Conservation (phyloP, 2,797 vertebrate species). For the Oreonectes daqikongensis region DNA sequence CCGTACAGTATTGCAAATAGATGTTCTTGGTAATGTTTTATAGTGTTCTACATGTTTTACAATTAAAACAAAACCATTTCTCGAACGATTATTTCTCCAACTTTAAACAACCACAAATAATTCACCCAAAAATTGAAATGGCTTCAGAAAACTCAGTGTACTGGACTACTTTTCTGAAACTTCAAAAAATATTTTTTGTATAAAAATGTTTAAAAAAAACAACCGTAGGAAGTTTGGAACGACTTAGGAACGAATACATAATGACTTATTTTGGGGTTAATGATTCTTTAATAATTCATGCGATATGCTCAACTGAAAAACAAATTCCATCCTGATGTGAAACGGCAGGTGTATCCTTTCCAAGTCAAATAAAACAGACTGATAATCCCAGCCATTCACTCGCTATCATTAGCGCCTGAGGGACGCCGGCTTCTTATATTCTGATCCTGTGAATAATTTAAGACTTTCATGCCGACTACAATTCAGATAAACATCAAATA, state of each 20-base stretch:
- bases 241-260: neutral
- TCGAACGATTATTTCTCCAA: too few relatives aligned
- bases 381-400: slow-evolving; percentile 34
- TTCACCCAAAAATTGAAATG: neutral
- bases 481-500: slow-evolving; percentile 49
- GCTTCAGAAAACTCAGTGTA: neutral
- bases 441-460: slow-evolving; percentile 57
- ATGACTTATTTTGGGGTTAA: neutral
- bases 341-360: neutral
- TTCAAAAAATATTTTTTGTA: too few relatives aligned
- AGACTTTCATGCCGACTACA: slow-evolving; percentile 46
- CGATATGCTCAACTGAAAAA: neutral
- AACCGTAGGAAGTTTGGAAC: neutral
- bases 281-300: neutral
- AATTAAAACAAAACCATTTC: neutral
- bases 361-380: slow-evolving; percentile 21
- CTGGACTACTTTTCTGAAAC: too few relatives aligned
- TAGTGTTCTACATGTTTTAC: neutral
- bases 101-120: neutral
- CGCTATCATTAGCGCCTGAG: slow-evolving; percentile 33
- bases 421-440: slow-evolving; percentile 31
- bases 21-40: slow-evolving; percentile 1
- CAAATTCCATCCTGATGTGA: neutral
- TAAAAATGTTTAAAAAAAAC: neutral
- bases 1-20: neutral